Evolutionary conservation across 2,797 vertebrate genomes (phyloP), one percentile per base, ranked within the genome.

Genomic region (Melanotaenia nigrans): DNA sequence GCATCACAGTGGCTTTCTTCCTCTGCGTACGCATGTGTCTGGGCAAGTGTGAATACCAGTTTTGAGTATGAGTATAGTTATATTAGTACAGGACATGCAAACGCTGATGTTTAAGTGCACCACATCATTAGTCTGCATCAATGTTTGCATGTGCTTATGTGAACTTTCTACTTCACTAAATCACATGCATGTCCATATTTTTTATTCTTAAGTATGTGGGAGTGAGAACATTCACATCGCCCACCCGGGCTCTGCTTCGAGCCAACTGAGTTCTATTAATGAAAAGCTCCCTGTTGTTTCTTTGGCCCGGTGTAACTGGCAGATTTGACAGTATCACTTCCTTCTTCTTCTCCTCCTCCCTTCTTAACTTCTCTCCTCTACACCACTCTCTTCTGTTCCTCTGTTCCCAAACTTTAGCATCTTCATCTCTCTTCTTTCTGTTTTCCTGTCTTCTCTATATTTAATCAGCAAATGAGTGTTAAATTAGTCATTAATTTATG

Each of bases 151-250:
- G 74, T 74, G 36, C 30, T 30, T 57, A 61, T 66, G 65, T 68
- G 57, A 61, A 32, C 61, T 80, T 60, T 61, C 38, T 66, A 51
- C 57, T 40, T 28, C 68, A 36, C 65, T 73, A 68, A 71, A 61
- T 85, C 82, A 79, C 69, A 55, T 73, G 79, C 83, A 16, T 76
- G 79, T 87, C 79, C 77, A 80, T 89, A 84, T 89, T 87, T 86
- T 84, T 78, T 67, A 78, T 66, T 89, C 66, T 79, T 79, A 75
- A 80, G 71, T 75, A 77, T 81, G 89, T 89, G 83, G 88, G 89
- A 90, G 82, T 87, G 84, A 90, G 84, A 90, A 89, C 82, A 88
- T 89, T 90, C 85, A 82, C 81, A 73, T 87, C 77, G 66, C 85
- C 89, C 89, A 91, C 88, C 87, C 89, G 85, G 82, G 77, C 75